phyloP scores from a whole-genome alignment of 2,888 invertebrate species.

The Alcis repandata region DNA sequence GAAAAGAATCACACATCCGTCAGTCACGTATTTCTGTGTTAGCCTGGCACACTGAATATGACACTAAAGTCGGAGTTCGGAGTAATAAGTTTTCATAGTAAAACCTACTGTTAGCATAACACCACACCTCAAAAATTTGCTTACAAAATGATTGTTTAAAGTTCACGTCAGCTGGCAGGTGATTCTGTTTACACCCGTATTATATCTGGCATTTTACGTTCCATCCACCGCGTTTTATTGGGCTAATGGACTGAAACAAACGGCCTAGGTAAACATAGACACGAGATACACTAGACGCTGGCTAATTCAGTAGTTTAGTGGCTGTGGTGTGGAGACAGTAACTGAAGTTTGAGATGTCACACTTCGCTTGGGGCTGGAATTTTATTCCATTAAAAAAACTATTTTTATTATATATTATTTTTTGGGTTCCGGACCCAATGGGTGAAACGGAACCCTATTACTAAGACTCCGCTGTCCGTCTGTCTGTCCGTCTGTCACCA shows the following conservation, averaged over 20 bases:
- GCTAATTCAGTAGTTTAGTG: constrained; percentile 8
- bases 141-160: constrained; percentile 13
- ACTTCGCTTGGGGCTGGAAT: too few relatives aligned
- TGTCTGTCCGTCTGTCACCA: too few relatives aligned
- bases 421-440: too few relatives aligned
- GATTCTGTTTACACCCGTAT: constrained; percentile 23
- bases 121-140: constrained; percentile 2
- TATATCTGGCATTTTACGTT: constrained; percentile 23
- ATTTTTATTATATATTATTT: too few relatives aligned
- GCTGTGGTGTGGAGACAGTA: not conserved
- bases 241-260: constrained; percentile 29
- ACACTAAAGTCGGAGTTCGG: too few relatives aligned
- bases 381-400: too few relatives aligned
- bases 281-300: constrained; percentile 16
- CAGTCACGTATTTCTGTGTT: too few relatives aligned
- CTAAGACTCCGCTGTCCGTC: too few relatives aligned
- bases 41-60: too few relatives aligned
- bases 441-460: too few relatives aligned
- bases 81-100: too few relatives aligned
- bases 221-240: constrained; percentile 25
- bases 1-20: too few relatives aligned
- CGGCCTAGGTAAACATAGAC: constrained; percentile 27
- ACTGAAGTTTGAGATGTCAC: not conserved
- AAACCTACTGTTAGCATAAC: not conserved
- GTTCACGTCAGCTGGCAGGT: constrained; percentile 1